Base-by-base conservation (phyloP, 2,888 invertebrate genomes). In the Tiliacea aurago region DNA sequence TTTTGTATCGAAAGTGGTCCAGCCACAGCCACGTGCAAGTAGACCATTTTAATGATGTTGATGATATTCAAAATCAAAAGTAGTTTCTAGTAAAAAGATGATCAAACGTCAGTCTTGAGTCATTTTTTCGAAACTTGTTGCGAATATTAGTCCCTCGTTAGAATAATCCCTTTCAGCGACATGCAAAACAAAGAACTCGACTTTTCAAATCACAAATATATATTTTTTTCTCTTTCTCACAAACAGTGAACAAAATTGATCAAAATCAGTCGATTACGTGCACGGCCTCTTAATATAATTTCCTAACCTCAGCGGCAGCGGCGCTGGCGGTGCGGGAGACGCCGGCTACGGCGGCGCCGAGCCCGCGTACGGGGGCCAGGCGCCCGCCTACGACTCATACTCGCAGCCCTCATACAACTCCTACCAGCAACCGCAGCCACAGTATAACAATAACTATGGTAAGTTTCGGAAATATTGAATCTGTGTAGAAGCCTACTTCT, bases 371-470 rank as follows among this genome's bases (percentile, higher is more conserved):
- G 93, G 93, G n/a, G 90, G 88, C 51, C 87, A 91, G 51, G 87
- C 94, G 47, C 88, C 94, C 13, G 74, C 91, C 7, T 96, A 96
- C 86, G 95, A 96, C 87, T 86, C 94, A 0, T 96, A 96, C 85
- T 85, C 93, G 1, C 95, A 95, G 77, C 93, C 95, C 15, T 80
- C 94, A 0, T 95, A 95, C 91, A 93, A 89, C 87, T 90, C 94
- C 0, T 95, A 95, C 84, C 95, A 95, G 78, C 94, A 92, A 75
- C 93, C 94, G 5, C 94, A 93, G 73, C 91, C 91, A 23, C 94
- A 94, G 77, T 95, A 95, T 85, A 90, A 89, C 87, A 93, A 92
- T 89, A 95, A 91, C 87, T 95, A 95, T 88, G 96, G 96, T 96
- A 91, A 94, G 94, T 93, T 87, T 85, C 66, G 59, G 5, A 71